These are phyloP conservation scores for Drosophila austrosaltans DNA, from an alignment of 2,888 invertebrate genomes.

Conservation along the genomic window DNA sequence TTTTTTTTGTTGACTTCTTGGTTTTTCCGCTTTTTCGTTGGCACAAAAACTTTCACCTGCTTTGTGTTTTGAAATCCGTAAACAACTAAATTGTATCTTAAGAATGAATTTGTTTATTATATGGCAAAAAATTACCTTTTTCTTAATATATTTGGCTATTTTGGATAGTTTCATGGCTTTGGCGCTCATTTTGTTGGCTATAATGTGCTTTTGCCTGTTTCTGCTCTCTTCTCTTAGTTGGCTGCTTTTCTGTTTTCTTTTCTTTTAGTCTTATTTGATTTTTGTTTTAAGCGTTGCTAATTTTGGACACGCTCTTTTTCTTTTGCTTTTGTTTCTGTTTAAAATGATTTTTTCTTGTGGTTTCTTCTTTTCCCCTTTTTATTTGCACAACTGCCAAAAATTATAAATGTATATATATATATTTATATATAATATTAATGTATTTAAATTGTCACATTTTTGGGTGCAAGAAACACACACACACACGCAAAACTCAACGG, in stretches of 20 bases:
- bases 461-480: conserved; percentile 5
- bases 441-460: conserved; percentile 42
- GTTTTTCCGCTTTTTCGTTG: conserved; percentile 17
- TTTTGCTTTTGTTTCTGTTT: not conserved
- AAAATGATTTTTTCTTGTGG: conserved; percentile 20
- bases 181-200: conserved; percentile 78
- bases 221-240: conserved; percentile 28
- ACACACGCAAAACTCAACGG: conserved; percentile 8
- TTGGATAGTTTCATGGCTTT: conserved; percentile 82
- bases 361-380: conserved; percentile 29
- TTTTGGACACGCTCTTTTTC: conserved; percentile 52
- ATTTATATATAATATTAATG: conserved; percentile 19
- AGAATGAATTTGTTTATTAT: conserved; percentile 29
- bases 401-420: conserved; percentile 1
- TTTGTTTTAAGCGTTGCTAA: conserved; percentile 58
- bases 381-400: conserved; percentile 28
- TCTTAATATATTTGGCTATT: conserved; percentile 83
- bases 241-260: conserved; percentile 31
- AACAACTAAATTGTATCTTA: conserved; percentile 39
- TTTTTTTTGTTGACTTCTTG: conserved; percentile 20
- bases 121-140: conserved; percentile 80
- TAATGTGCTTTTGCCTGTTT: conserved; percentile 14
- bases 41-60: conserved; percentile 60
- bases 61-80: conserved; percentile 4
- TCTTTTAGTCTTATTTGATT: conserved; percentile 15